Conservation (phyloP, 2,113 vertebrate genomes). For the Burhinus bistriatus region DNA sequence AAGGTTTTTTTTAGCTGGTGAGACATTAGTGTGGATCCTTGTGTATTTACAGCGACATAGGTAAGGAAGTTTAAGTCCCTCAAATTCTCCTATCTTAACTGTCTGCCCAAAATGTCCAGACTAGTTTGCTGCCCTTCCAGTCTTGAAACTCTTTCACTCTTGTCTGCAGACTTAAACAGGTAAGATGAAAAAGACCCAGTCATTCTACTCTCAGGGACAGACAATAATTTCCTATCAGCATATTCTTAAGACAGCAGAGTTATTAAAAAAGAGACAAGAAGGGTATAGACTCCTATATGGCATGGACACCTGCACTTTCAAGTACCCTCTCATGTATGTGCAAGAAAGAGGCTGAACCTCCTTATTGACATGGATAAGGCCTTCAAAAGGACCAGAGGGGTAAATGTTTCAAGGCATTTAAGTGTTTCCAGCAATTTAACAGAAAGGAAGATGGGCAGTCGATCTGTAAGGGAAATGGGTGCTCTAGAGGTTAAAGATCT, state of each 20-base stretch:
- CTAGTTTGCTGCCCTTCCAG: background rate
- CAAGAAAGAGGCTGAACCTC: background rate
- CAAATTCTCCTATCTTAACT: background rate
- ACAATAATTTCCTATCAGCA: background rate
- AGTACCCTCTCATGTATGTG: background rate
- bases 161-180: background rate
- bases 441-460: background rate
- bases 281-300: background rate
- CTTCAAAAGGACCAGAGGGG: background rate
- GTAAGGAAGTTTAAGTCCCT: background rate
- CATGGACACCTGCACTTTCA: background rate
- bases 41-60: background rate
- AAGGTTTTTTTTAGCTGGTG: background rate
- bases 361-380: background rate
- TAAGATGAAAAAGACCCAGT: background rate
- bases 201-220: background rate
- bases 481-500: background rate
- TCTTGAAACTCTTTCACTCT: background rate
- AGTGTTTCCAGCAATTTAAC: background rate
- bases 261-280: background rate
- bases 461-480: background rate
- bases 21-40: background rate
- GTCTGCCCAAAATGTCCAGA: background rate
- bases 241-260: background rate
- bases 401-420: background rate